Conservation (phyloP, 2,113 vertebrate genomes). For the Empidonax alnorum region DNA sequence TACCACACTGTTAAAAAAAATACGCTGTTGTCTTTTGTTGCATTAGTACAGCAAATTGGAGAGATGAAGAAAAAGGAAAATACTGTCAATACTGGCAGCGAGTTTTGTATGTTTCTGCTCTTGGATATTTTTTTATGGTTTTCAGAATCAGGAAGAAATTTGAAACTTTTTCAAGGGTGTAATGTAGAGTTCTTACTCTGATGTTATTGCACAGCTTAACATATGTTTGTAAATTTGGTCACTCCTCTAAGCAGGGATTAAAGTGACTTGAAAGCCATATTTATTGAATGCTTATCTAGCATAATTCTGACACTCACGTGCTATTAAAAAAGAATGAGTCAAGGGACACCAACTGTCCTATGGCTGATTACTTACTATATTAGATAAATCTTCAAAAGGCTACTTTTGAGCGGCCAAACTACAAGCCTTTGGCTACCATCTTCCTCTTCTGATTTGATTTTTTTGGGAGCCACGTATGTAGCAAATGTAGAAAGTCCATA, state of each 20-base stretch:
- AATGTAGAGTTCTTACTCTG: not conserved
- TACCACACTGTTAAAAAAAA: not conserved
- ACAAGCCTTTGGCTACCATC: not conserved
- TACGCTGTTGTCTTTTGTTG: not conserved
- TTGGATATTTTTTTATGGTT: not conserved
- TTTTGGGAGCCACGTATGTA: accelerated
- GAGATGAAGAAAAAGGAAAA: not conserved
- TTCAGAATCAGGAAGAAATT: not conserved
- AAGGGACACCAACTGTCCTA: not conserved
- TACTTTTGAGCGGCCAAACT: not conserved
- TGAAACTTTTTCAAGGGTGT: not conserved
- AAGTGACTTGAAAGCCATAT: not conserved
- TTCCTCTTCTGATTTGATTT: not conserved
- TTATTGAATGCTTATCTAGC: not conserved
- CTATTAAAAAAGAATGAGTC: not conserved
- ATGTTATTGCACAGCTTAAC: not conserved
- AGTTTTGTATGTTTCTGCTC: not conserved
- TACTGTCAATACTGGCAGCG: not conserved
- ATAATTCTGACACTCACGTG: not conserved
- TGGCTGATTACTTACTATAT: not conserved
- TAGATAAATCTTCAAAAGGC: not conserved
- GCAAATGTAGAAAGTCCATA: not conserved
- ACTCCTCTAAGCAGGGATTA: not conserved
- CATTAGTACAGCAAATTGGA: not conserved
- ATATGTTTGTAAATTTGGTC: not conserved